Evolutionary conservation across 1,140 invertebrate species (phyloP).

Genomic region (Heliconius himera): DNA sequence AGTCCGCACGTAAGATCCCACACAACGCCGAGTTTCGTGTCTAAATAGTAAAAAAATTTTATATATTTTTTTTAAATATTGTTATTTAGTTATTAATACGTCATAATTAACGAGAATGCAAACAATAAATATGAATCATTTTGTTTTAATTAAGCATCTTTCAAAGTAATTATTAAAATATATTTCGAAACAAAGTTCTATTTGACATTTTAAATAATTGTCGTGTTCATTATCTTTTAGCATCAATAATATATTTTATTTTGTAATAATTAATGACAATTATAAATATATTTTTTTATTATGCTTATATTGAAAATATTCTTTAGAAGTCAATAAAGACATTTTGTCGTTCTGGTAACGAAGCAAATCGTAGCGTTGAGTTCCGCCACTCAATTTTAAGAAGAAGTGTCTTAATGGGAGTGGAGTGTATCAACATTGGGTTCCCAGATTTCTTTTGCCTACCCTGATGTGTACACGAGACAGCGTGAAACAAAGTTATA

Average conservation of each 20-base stretch:
- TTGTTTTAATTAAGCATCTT: constrained; percentile 1
- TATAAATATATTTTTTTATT: neutral
- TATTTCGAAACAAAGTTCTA: neutral
- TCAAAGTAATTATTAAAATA: neutral
- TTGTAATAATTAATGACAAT: constrained; percentile 28
- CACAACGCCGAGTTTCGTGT: no score
- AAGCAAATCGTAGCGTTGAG: no score
- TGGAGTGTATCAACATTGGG: no score
- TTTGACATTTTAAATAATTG: neutral
- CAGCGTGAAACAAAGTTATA: constrained; percentile 15
- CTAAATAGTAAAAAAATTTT: neutral
- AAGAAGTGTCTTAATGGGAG: no score
- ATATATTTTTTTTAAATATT: no score
- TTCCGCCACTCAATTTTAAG: no score
- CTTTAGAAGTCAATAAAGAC: constrained; percentile 38
- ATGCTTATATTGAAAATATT: constrained; percentile 28
- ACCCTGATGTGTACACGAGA: no score
- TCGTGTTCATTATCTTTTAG: neutral
- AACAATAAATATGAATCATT: neutral
- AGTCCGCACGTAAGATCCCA: no score
- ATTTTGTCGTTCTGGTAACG: no score
- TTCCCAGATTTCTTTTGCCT: no score
- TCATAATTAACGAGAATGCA: neutral
- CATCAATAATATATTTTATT: neutral
- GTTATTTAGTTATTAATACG: neutral